These are phyloP conservation scores for Chinchilla lanigera DNA, from an alignment of 2,113 vertebrate species.

Conservation along the genomic window DNA sequence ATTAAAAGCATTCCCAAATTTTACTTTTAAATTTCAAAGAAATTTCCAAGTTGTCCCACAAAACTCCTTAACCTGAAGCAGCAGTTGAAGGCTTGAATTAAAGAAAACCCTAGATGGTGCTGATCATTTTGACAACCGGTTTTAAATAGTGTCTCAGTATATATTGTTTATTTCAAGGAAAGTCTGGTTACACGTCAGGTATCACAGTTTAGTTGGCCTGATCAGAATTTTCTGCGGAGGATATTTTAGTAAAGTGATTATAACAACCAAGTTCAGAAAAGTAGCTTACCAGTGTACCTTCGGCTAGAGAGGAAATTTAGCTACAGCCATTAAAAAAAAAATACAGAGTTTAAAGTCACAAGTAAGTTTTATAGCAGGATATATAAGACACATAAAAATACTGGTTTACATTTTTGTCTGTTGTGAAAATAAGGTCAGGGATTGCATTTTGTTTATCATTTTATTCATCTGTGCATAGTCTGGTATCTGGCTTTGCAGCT, in stretches of 20 bases:
- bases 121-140: not conserved
- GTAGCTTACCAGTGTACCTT: not conserved
- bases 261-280: not conserved
- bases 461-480: not conserved
- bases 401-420: not conserved
- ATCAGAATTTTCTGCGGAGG: not conserved
- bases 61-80: not conserved
- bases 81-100: not conserved
- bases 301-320: not conserved
- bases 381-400: not conserved
- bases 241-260: not conserved
- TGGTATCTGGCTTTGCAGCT: not conserved
- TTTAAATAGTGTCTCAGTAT: not conserved
- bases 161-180: not conserved
- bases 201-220: not conserved
- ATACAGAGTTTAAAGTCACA: not conserved
- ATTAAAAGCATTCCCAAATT: conserved; percentile 16
- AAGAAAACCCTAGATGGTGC: not conserved
- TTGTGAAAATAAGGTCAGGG: not conserved
- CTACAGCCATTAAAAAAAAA: not conserved
- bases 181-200: not conserved
- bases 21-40: conserved; percentile 28
- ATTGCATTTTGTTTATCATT: not conserved
- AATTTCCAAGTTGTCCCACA: not conserved
- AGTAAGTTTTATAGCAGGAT: not conserved